These are phyloP conservation scores for Unio pictorum DNA, from an alignment of 2,888 invertebrate genomes.

Conservation along the genomic window DNA sequence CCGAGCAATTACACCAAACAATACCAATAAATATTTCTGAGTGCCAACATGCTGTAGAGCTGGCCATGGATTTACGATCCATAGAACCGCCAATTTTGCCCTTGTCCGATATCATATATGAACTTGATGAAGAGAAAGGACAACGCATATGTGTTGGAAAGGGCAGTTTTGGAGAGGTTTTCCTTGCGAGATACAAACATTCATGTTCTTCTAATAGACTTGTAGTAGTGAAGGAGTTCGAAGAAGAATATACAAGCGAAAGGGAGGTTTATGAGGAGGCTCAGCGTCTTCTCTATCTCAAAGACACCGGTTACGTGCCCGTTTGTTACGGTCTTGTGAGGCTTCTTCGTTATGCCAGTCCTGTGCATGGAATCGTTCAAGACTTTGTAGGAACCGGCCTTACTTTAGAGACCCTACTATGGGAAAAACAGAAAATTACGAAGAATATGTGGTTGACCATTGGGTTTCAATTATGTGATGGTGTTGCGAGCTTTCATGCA, in stretches of 20 bases:
- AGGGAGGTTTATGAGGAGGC: constrained; percentile 31
- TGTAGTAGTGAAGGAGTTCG: constrained; percentile 33
- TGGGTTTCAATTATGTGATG: constrained; percentile 28
- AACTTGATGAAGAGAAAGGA: constrained; percentile 22
- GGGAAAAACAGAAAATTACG: constrained; percentile 27
- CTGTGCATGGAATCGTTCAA: constrained; percentile 29
- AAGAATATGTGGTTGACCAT: constrained; percentile 25
- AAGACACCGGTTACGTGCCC: constrained; percentile 32
- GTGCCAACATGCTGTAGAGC: too few species aligned
- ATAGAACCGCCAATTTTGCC: constrained; percentile 15
- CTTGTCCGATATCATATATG: constrained; percentile 18
- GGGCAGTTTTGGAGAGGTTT: constrained; percentile 38
- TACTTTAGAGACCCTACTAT: constrained; percentile 29
- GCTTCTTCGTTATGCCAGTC: constrained; percentile 5
- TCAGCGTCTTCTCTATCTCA: constrained; percentile 19
- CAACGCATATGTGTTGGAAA: constrained; percentile 19
- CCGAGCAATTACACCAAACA: too few species aligned
- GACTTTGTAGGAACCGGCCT: constrained; percentile 30
- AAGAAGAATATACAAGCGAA: constrained; percentile 22
- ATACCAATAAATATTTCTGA: too few species aligned
- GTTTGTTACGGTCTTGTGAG: constrained; percentile 29
- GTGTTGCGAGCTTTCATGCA: constrained; percentile 27
- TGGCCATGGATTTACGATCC: too few species aligned
- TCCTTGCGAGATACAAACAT: constrained; percentile 25
- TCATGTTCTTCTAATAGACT: constrained; percentile 17